Conservation (phyloP, 2,797 vertebrate genomes). For the Pseudopleuronectes americanus region DNA sequence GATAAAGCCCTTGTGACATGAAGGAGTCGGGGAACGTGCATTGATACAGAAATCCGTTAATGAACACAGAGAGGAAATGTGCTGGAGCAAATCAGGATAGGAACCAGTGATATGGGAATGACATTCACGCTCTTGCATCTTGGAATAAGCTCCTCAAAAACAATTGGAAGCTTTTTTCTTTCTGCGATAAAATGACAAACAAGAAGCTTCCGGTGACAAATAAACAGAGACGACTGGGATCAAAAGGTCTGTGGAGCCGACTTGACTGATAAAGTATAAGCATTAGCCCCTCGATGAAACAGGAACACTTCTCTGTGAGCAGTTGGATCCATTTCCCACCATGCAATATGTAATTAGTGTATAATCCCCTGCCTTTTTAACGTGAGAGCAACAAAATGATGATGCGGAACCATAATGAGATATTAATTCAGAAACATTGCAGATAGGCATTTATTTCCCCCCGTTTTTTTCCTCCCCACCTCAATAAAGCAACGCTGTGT, state of each 20-base stretch:
- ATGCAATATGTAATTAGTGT: slow-evolving; percentile 82
- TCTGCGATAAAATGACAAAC: slow-evolving; percentile 4
- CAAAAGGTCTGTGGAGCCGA: slow-evolving; percentile 45
- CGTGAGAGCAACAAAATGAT: slow-evolving; percentile 84
- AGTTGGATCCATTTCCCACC: slow-evolving; percentile 71
- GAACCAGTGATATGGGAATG: slow-evolving; percentile 27
- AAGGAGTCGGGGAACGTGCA: slow-evolving; percentile 33
- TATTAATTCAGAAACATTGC: slow-evolving; percentile 83
- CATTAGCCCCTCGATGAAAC: slow-evolving; percentile 34
- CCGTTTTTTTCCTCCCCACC: slow-evolving; percentile 31
- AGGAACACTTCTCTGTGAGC: slow-evolving; percentile 46
- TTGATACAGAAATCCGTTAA: slow-evolving; percentile 51
- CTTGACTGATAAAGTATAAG: slow-evolving; percentile 54
- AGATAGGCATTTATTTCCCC: slow-evolving; percentile 78
- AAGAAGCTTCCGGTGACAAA: slow-evolving; percentile 42
- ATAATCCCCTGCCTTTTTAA: slow-evolving; percentile 83
- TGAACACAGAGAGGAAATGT: slow-evolving; percentile 47
- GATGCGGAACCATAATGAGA: slow-evolving; percentile 82
- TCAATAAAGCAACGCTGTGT: slow-evolving; percentile 76
- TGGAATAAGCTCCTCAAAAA: not conserved
- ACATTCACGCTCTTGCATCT: slow-evolving; percentile 28
- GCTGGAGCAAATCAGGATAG: slow-evolving; percentile 46
- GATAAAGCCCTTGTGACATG: slow-evolving; percentile 49
- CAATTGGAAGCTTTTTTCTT: slow-evolving; percentile 3
- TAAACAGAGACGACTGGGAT: slow-evolving; percentile 46